Base-by-base conservation (phyloP, 2,113 vertebrate species). In the Suricata suricatta region DNA sequence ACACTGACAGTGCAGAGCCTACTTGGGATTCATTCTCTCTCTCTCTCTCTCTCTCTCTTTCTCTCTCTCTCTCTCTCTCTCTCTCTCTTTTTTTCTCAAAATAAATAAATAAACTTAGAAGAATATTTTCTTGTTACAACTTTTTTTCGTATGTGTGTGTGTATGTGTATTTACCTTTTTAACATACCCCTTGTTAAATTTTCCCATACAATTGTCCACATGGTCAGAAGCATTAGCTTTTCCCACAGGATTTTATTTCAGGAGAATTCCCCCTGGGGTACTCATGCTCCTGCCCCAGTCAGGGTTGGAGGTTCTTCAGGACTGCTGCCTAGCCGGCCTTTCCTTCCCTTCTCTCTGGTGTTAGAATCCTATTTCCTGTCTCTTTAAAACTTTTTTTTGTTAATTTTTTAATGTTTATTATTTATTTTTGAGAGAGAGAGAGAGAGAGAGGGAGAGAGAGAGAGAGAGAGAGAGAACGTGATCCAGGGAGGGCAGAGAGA, bases 91-190 rank as follows among this genome's bases (percentile, higher is more conserved):
- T 7, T 57, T 19, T 50, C 50, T 50, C 50, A 50, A 50, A 50
- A 50, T 16, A 54, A 54, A 10, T 60, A 23, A 60, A 60, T 60
- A 60, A 21, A 60, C 57, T 60, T 60, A 60, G 19, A 60, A 60
- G 17, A 68, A 31, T 76, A 90, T 95, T 93, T 95, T 82, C 93
- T 90, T 90, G 29, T 69, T 57, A 87, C 3, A 96, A 38, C 5
- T 86, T 68, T 79, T 79, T 60, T 35, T 21, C 1, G 23, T 33
- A 29, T 68, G 19, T 35, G 63, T 76, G 8, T 68, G 71, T 63
- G 4, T 15, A 71, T 64, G 83, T 71, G 52, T 47, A 60, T 74
- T 81, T 81, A 72, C 66, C 47, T 89, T 76, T 74, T 88, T 77
- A 77, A 77, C 31, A 77, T 77, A 47, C 44, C 74, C 52, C 31